Conservation (phyloP, 1,140 invertebrate species). For the Phocides pigmalion region DNA sequence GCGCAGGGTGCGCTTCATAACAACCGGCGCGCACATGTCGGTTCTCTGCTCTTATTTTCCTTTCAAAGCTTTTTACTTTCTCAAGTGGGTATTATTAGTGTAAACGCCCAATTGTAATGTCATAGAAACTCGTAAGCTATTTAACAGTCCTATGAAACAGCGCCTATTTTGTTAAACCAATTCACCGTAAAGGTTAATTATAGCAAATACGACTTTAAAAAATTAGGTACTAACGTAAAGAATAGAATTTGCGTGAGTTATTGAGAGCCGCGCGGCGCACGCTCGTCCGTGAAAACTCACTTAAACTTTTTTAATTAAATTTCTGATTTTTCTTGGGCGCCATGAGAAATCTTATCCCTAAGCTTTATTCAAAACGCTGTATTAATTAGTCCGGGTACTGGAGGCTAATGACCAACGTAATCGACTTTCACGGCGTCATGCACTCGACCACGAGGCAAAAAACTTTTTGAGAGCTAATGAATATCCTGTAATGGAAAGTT, state of each 20-base stretch:
- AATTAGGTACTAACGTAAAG: constrained; percentile 51
- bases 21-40: constrained; percentile 16
- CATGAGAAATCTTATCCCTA: constrained; percentile 61
- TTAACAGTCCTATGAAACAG: background rate
- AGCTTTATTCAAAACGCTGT: constrained; percentile 73
- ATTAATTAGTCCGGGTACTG: constrained; percentile 69
- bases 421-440: constrained; percentile 58
- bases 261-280: constrained; percentile 62
- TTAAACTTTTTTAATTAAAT: constrained; percentile 83
- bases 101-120: background rate
- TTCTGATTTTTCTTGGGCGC: constrained; percentile 73
- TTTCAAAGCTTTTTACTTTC: background rate
- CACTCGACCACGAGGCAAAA: constrained; percentile 37
- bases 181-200: background rate
- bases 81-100: background rate
- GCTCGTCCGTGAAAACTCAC: constrained; percentile 76
- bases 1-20: constrained; percentile 50
- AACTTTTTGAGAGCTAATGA: constrained; percentile 41
- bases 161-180: constrained; percentile 4
- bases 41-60: constrained; percentile 11
- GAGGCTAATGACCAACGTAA: constrained; percentile 66
- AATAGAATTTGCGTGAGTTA: constrained; percentile 73
- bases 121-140: background rate
- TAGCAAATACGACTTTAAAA: background rate
- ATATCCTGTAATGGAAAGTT: constrained; percentile 36